Percentiles rank a stretch among this genome's conserved stretches.
Evolutionary conservation across 1,140 invertebrate species (phyloP).

Genomic region (Zophobas atratus): DNA sequence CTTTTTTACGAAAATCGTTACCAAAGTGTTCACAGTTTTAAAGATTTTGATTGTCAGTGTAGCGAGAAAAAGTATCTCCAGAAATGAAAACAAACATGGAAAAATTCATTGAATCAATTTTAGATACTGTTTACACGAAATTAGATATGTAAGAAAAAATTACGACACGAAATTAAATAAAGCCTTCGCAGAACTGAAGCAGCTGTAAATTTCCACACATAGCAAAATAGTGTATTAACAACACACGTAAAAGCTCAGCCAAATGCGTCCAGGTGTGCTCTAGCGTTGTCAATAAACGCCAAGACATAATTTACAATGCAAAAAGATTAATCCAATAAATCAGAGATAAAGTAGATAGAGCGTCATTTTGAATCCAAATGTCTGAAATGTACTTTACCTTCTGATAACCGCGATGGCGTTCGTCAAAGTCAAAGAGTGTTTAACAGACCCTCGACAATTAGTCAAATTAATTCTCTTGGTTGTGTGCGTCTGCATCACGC

Average conservation of each 20-base stretch:
- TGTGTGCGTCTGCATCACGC: constrained; percentile 66
- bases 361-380: background rate
- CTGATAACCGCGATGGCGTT: constrained; percentile 49
- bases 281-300: constrained; percentile 7
- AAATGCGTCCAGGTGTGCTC: background rate
- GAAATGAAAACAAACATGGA: no score
- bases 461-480: constrained; percentile 68
- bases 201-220: no score
- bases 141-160: no score
- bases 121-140: no score
- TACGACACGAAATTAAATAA: no score
- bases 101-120: no score
- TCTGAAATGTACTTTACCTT: background rate
- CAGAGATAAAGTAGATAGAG: constrained; percentile 6
- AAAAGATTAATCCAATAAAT: constrained; percentile 23
- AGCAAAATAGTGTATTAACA: background rate
- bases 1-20: no score
- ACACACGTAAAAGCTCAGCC: background rate
- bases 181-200: no score
- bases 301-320: constrained; percentile 25
- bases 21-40: no score
- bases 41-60: no score
- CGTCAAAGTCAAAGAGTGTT: constrained; percentile 64
- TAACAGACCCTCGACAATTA: constrained; percentile 68
- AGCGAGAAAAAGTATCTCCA: no score